Conservation (phyloP, 2,797 vertebrate species). For the Pelochelys cantorii region DNA sequence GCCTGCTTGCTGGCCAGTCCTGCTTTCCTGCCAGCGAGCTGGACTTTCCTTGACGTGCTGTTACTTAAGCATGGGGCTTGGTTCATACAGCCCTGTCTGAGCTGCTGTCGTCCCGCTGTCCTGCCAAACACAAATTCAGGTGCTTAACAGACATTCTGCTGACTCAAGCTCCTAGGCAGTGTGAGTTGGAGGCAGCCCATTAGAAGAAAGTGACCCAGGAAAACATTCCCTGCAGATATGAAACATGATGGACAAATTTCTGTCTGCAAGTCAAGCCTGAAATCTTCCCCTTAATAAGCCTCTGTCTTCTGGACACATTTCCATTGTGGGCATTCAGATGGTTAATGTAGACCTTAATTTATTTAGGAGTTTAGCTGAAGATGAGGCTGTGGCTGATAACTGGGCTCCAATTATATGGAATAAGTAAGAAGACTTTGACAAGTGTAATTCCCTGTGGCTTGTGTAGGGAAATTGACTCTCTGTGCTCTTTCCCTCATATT, state of each 20-base stretch:
- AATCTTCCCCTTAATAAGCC: background rate
- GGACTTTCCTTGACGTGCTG: background rate
- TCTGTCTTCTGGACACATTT: slow-evolving; percentile 17
- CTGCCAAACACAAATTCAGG: background rate
- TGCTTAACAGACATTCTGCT: background rate
- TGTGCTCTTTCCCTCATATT: background rate
- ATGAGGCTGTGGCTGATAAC: background rate
- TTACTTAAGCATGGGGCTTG: accelerated
- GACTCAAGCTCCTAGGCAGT: accelerated
- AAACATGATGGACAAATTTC: background rate
- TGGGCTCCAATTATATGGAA: background rate
- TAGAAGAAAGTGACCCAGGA: slow-evolving; percentile 33
- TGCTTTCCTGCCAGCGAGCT: background rate
- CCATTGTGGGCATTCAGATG: background rate
- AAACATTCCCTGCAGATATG: slow-evolving; percentile 27
- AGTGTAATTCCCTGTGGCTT: background rate
- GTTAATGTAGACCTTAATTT: slow-evolving; percentile 8
- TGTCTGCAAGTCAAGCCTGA: background rate
- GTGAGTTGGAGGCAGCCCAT: background rate
- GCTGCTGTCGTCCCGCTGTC: background rate
- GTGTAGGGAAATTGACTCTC: background rate
- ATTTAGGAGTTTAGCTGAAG: slow-evolving; percentile 22
- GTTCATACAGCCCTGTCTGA: background rate
- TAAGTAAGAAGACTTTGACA: background rate
- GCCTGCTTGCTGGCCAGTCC: background rate